A percentile compares a stretch with the other conserved stretches of the same genome.
Conservation (phyloP, 2,797 vertebrate species). For the Lithobates pipiens region DNA sequence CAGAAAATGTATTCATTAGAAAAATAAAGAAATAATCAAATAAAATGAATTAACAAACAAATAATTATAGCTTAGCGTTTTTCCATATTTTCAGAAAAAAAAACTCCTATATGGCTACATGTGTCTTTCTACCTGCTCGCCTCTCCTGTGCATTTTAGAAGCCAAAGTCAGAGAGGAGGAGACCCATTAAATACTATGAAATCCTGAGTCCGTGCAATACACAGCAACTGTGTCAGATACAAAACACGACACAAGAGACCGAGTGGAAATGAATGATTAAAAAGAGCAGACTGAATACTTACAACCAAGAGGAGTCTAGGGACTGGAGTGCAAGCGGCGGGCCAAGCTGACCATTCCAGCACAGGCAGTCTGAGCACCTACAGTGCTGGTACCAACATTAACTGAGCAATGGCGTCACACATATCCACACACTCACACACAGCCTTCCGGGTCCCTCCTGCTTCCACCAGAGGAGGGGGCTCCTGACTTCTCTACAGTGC, state of each 20-base stretch:
- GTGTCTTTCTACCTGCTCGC: slow-evolving; percentile 43
- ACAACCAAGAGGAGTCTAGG: background rate
- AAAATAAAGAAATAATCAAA: too few species aligned
- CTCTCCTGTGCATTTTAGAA: slow-evolving; percentile 10
- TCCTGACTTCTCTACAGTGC: background rate
- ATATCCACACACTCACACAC: background rate
- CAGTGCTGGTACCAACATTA: slow-evolving; percentile 20
- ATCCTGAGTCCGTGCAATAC: too few species aligned
- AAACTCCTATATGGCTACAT: slow-evolving; percentile 31
- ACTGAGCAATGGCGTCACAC: slow-evolving; percentile 59
- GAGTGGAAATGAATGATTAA: background rate
- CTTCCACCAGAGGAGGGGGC: background rate
- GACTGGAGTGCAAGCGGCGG: background rate
- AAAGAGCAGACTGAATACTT: slow-evolving; percentile 16
- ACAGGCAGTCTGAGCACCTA: slow-evolving; percentile 6
- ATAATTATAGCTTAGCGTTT: too few species aligned
- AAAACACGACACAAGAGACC: background rate
- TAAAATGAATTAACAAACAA: too few species aligned
- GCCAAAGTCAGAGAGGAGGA: too few species aligned
- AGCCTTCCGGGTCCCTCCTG: slow-evolving; percentile 53
- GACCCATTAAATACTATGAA: too few species aligned
- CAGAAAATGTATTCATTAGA: too few species aligned
- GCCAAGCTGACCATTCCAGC: background rate
- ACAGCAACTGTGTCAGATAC: too few species aligned
- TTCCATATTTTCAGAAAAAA: too few species aligned